Conservation (phyloP, 2,888 invertebrate species). For the Dastarcus helophoroides region DNA sequence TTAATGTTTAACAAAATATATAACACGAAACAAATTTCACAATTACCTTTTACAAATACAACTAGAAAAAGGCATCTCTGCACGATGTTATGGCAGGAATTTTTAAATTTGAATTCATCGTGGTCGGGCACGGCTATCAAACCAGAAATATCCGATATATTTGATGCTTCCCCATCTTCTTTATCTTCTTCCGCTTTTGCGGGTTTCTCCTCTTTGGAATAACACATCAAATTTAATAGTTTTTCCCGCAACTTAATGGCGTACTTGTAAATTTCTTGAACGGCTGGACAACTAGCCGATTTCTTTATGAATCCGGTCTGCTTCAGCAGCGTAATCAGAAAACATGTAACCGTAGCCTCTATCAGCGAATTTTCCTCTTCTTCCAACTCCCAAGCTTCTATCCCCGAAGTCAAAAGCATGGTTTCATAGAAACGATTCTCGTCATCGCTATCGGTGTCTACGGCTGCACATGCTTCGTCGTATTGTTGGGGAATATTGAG, state of each 20-base stretch:
- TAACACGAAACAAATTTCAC: no score
- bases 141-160: slow-evolving; percentile 9
- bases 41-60: slow-evolving; percentile 37
- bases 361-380: slow-evolving; percentile 37
- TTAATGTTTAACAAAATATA: no score
- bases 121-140: slow-evolving; percentile 11
- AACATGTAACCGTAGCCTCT: slow-evolving; percentile 39
- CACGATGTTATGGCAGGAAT: slow-evolving; percentile 37
- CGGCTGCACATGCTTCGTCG: slow-evolving; percentile 28
- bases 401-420: slow-evolving; percentile 23
- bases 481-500: slow-evolving; percentile 29
- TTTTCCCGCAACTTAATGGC: slow-evolving; percentile 26
- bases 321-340: slow-evolving; percentile 41
- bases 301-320: slow-evolving; percentile 40
- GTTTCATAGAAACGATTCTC: slow-evolving; percentile 28
- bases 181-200: slow-evolving; percentile 14
- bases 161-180: slow-evolving; percentile 13
- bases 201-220: slow-evolving; percentile 13
- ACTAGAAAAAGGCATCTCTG: slow-evolving; percentile 41
- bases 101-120: slow-evolving; percentile 21
- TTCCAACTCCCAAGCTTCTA: slow-evolving; percentile 42
- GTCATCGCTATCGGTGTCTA: slow-evolving; percentile 12
- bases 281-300: slow-evolving; percentile 24
- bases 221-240: slow-evolving; percentile 24
- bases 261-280: slow-evolving; percentile 32